A percentile compares a stretch with the other conserved stretches of the same genome.
Conservation (phyloP, 2,113 vertebrate species). For the Peromyscus leucopus region DNA sequence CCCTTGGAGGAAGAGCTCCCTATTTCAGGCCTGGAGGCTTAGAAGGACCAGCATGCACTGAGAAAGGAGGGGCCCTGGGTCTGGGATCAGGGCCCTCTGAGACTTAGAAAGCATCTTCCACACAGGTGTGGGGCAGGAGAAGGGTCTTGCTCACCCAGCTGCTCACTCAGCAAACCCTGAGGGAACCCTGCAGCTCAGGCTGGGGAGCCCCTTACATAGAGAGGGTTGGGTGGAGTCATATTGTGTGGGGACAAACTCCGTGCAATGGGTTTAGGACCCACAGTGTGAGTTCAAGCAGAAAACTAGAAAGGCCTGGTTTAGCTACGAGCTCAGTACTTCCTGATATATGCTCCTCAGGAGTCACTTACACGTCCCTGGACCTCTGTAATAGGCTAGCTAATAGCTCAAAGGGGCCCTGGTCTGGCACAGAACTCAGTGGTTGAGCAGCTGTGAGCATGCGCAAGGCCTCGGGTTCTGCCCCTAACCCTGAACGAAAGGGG, state of each 20-base stretch:
- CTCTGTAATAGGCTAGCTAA: neutral
- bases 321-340: neutral
- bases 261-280: rapidly evolving
- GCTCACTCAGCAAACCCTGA: neutral
- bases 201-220: neutral
- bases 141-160: neutral
- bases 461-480: neutral
- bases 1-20: neutral
- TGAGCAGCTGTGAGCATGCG: neutral
- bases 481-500: neutral
- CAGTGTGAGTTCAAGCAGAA: neutral
- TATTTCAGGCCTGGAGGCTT: neutral
- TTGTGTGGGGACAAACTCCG: neutral
- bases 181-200: neutral
- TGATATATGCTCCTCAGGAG: neutral
- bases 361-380: neutral
- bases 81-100: neutral
- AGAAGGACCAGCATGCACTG: neutral
- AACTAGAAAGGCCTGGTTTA: neutral
- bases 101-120: neutral
- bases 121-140: neutral
- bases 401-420: neutral
- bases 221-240: neutral
- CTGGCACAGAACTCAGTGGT: neutral
- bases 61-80: neutral